Evolutionary conservation across 2,797 vertebrate species (phyloP).

Genomic region (Poeciliopsis infans): DNA sequence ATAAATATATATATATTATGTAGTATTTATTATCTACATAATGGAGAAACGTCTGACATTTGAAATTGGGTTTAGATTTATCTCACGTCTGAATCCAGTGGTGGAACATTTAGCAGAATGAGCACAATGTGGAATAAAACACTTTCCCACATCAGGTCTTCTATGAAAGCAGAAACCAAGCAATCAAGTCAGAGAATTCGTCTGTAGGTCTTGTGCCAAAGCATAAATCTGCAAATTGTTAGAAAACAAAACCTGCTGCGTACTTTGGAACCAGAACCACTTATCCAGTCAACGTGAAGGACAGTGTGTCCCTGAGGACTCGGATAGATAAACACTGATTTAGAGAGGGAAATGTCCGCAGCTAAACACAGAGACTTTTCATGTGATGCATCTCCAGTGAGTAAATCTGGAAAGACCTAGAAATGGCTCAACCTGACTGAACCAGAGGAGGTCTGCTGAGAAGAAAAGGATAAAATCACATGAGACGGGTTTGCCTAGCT

Average conservation of each 20-base stretch:
- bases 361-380: not conserved
- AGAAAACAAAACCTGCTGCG: not conserved
- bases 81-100: not conserved
- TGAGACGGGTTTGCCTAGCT: not conserved
- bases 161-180: not conserved
- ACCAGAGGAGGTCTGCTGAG: not conserved
- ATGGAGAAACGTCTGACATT: not conserved
- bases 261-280: not conserved
- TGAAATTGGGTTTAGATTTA: not conserved
- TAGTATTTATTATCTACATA: not conserved
- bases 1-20: not conserved
- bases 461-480: not conserved
- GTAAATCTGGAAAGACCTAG: not conserved
- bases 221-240: not conserved
- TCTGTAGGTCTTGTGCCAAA: not conserved
- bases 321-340: not conserved
- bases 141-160: not conserved
- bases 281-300: not conserved
- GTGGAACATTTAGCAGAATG: not conserved
- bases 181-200: not conserved
- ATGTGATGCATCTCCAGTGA: not conserved
- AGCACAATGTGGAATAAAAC: not conserved
- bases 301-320: not conserved
- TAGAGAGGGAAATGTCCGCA: not conserved
- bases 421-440: not conserved